phyloP scores from a whole-genome alignment of 2,797 vertebrate species.

The Poeciliopsis infans region DNA sequence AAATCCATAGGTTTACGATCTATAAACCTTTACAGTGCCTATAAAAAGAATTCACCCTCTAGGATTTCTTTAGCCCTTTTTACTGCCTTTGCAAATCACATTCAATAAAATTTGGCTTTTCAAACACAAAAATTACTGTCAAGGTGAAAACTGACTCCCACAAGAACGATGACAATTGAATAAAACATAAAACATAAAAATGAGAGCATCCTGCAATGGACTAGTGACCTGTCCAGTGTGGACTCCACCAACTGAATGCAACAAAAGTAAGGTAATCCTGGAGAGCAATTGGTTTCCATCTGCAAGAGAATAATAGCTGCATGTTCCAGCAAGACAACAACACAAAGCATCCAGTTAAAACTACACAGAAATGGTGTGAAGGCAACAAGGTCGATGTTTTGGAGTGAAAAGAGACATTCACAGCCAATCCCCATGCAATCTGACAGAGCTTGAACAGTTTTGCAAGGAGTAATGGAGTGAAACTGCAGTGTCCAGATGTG shows the following conservation, averaged over 20 bases:
- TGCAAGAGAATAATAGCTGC: too few relatives aligned
- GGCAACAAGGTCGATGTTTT: too few relatives aligned
- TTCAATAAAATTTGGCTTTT: not conserved
- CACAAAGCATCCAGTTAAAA: too few relatives aligned
- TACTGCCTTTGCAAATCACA: not conserved
- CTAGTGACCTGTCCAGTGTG: too few relatives aligned
- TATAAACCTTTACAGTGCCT: not conserved
- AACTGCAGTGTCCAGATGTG: too few relatives aligned
- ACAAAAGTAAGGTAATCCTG: not conserved
- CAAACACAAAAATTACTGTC: not conserved
- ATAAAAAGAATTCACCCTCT: not conserved
- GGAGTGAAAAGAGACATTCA: too few relatives aligned
- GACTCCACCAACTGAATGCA: not conserved
- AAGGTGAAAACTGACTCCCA: not conserved
- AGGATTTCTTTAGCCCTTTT: not conserved
- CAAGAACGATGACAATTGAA: not conserved
- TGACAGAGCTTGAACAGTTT: too few relatives aligned
- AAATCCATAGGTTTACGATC: not conserved
- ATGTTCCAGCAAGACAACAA: too few relatives aligned
- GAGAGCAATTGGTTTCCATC: not conserved
- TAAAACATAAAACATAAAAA: not conserved
- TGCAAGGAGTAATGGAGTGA: too few relatives aligned
- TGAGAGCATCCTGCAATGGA: too few relatives aligned
- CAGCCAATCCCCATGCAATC: too few relatives aligned
- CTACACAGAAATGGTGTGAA: too few relatives aligned